Evolutionary conservation across 2,888 invertebrate genomes (phyloP).

Genomic region (Chalcis sispes): DNA sequence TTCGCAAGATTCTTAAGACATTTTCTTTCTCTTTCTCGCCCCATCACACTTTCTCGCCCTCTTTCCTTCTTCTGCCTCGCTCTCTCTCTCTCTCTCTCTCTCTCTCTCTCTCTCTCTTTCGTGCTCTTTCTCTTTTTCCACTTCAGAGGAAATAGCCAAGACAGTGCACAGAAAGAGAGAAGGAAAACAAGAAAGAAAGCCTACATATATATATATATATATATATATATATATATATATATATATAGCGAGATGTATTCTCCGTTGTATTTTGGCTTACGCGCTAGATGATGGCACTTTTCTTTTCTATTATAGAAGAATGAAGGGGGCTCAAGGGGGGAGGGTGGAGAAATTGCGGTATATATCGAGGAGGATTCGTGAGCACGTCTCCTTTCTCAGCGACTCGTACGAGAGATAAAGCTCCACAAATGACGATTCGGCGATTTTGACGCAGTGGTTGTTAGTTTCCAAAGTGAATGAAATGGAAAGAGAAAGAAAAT

Average conservation of each 20-base stretch:
- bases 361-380: too few relatives aligned
- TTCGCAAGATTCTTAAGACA: background rate
- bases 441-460: constrained; percentile 9
- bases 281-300: constrained; percentile 22
- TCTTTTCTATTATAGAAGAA: too few relatives aligned
- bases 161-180: background rate
- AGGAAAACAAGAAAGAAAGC: background rate
- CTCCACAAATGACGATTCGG: constrained; percentile 49
- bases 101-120: too few relatives aligned
- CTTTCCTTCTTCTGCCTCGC: too few relatives aligned
- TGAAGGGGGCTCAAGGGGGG: too few relatives aligned
- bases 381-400: constrained; percentile 3
- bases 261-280: constrained; percentile 28
- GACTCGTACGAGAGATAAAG: constrained; percentile 38
- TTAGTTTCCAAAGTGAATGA: too few relatives aligned
- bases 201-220: background rate
- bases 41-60: too few relatives aligned
- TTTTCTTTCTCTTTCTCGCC: background rate
- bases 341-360: too few relatives aligned
- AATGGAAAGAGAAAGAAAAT: too few relatives aligned
- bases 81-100: too few relatives aligned
- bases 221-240: background rate
- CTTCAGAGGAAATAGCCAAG: constrained; percentile 20
- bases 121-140: too few relatives aligned
- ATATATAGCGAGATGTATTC: background rate